Evolutionary conservation across 2,113 vertebrate genomes (phyloP).

Genomic region (Panthera leo): DNA sequence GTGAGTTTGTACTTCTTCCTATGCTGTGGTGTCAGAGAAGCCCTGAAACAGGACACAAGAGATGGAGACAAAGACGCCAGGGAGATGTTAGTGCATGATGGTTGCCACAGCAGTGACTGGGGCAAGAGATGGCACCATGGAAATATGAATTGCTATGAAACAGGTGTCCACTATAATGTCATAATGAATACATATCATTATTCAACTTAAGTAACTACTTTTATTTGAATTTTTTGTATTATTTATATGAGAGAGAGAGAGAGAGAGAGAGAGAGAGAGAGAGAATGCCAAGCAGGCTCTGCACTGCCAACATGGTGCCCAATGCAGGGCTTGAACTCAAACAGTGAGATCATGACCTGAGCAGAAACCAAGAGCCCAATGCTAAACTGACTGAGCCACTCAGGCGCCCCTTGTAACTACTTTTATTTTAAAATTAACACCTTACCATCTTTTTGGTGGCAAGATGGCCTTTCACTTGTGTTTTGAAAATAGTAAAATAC

Average conservation of each 20-base stretch:
- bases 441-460: not conserved
- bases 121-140: not conserved
- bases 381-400: too few species aligned
- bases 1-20: not conserved
- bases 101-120: not conserved
- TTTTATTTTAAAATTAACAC: not conserved
- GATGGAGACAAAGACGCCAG: accelerated
- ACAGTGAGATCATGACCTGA: too few species aligned
- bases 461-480: not conserved
- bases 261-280: too few species aligned
- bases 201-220: not conserved
- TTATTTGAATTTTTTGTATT: not conserved
- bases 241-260: too few species aligned
- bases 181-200: not conserved
- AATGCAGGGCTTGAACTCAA: too few species aligned
- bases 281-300: too few species aligned
- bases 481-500: not conserved
- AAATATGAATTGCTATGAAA: accelerated
- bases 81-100: accelerated
- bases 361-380: too few species aligned
- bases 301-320: too few species aligned
- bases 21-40: not conserved
- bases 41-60: not conserved
- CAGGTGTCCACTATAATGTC: not conserved
- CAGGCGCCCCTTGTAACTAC: not conserved